Base-by-base conservation (phyloP, 2,797 vertebrate genomes). In the Xenops minutus region DNA sequence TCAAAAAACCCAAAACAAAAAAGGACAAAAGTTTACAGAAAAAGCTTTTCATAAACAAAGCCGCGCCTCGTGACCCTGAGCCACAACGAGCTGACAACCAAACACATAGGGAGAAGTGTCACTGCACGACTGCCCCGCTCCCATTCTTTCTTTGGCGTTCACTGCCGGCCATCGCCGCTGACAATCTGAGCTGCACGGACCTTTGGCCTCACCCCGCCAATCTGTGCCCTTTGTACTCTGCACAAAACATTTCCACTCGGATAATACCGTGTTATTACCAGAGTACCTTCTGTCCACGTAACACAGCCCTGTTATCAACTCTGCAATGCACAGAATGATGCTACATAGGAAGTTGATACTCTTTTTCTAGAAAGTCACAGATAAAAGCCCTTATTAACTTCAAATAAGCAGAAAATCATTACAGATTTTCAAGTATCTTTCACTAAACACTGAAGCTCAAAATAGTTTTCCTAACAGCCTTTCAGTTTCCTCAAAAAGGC, bases 41-140 rank as follows among this genome's bases (percentile, higher is more conserved):
- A 85, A 74, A 43, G 24, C 76, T 68, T 83, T 75, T 48, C 30
- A 62, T 51, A 72, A 77, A 84, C 68, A 94, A 85, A 85, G 69
- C 30, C 23, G 10, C 4, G 23, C 36, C 83, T 56, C 34, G 6
- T 92, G 79, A 91, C 69, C 48, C 79, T 55, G 62, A 73, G 39
- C 24, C 58, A 72, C 44, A 68, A 54, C 48, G 12, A 61, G 23
- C 46, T 62, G 64, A 77, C 5, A 2, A 41, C n/a, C 27, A 52
- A 26, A 24, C 7, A 1, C 52, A 44, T 10, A 73, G 44, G 67
- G 26, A 55, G 7, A 55, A 52, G 12, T 6, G 30, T 3, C 59
- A 11, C 30, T 10, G 15, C 6, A 21, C 0, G 0, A 56, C 2
- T 34, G 6, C 2, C 4, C 10, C 4, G 26, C 10, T 76, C 37